Conservation (phyloP, 2,888 invertebrate species). For the Acanthosepion pharaonis region DNA sequence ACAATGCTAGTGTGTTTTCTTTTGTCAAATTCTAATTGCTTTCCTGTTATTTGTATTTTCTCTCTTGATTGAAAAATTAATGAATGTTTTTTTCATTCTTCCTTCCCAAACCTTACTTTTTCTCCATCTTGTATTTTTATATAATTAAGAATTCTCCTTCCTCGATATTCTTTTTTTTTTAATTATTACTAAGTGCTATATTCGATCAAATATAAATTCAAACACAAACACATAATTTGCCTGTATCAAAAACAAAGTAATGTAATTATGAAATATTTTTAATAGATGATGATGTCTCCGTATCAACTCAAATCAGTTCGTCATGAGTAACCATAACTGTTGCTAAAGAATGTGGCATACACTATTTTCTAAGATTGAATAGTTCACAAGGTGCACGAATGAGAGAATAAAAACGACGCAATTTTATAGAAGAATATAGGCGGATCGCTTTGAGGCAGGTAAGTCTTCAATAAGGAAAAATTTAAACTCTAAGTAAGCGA, state of each 20-base stretch:
- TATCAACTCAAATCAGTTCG: not conserved
- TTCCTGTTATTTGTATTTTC: not conserved
- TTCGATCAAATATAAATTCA: no score
- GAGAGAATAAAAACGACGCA: not conserved
- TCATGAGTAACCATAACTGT: not conserved
- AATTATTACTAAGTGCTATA: not conserved
- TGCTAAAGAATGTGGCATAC: not conserved
- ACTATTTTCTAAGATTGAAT: not conserved
- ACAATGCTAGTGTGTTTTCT: not conserved
- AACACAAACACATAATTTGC: no score
- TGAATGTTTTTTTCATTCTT: not conserved
- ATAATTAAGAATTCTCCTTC: not conserved
- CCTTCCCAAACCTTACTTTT: not conserved
- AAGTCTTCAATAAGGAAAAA: not conserved
- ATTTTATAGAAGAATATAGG: not conserved
- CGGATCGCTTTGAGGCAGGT: not conserved
- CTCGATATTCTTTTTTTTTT: not conserved
- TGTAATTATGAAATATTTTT: no score
- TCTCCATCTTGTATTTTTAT: not conserved
- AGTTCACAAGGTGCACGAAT: not conserved
- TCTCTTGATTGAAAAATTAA: not conserved
- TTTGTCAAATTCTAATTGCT: not conserved
- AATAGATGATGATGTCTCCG: not conserved
- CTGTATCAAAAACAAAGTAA: no score
- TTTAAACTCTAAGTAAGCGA: not conserved